phyloP scores from a whole-genome alignment of 2,888 invertebrate species.

The Zaprionus lineosus region DNA sequence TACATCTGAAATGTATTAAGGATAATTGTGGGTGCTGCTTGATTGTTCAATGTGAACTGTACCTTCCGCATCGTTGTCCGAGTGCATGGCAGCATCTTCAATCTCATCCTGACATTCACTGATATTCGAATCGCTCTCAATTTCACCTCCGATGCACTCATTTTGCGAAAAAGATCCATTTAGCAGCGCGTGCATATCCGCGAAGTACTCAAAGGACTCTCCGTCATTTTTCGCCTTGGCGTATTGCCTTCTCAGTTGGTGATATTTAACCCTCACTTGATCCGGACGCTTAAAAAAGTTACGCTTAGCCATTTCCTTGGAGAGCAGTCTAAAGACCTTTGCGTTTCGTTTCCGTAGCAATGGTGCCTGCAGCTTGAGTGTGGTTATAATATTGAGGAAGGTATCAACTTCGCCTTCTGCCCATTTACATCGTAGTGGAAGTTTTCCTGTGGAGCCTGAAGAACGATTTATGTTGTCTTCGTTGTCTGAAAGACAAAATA shows the following conservation, averaged over 20 bases:
- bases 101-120: constrained; percentile 38
- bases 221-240: constrained; percentile 26
- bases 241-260: constrained; percentile 49
- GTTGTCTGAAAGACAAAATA: constrained; percentile 4
- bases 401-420: constrained; percentile 41
- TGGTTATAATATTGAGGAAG: constrained; percentile 41
- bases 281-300: constrained; percentile 42
- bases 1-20: constrained; percentile 15
- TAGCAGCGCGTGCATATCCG: constrained; percentile 37
- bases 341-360: constrained; percentile 39
- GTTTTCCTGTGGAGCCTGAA: neutral
- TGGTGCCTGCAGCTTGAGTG: constrained; percentile 41
- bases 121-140: constrained; percentile 33
- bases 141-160: constrained; percentile 23
- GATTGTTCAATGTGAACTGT: neutral
- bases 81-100: constrained; percentile 9
- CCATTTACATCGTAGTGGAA: constrained; percentile 42
- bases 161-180: constrained; percentile 4
- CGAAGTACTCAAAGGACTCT: constrained; percentile 42
- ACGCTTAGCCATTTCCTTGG: constrained; percentile 47
- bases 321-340: constrained; percentile 52
- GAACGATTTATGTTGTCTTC: constrained; percentile 1
- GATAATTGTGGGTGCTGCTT: neutral
- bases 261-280: constrained; percentile 50
- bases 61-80: constrained; percentile 55